Conservation (phyloP, 37 sponge, comb jelly and placozoan species). For the Trichoplax adhaerens region DNA sequence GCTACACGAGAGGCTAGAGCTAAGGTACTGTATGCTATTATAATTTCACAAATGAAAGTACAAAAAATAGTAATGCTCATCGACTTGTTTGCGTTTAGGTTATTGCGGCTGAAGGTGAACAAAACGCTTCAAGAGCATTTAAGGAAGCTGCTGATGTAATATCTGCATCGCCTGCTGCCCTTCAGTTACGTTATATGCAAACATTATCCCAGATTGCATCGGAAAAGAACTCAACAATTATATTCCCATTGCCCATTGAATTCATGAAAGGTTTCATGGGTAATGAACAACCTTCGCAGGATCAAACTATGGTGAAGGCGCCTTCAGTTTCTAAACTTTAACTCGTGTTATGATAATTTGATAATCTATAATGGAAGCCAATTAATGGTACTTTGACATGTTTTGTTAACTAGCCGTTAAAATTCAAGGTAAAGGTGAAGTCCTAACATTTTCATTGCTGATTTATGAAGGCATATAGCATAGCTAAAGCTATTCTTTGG, state of each 20-base stretch:
- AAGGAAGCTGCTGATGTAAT: constrained; percentile 96
- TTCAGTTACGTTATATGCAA: constrained; percentile 96
- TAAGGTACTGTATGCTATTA: constrained; percentile 22
- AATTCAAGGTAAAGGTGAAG: too few species aligned
- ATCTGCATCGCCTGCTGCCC: constrained; percentile 63
- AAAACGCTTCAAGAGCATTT: constrained; percentile 77
- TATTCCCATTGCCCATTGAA: constrained; percentile 94
- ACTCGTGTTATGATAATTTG: too few species aligned
- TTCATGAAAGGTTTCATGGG: constrained; percentile 33
- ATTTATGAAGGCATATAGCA: too few species aligned
- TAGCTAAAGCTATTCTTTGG: too few species aligned
- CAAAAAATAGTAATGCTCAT: not conserved
- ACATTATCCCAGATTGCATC: constrained; percentile 80
- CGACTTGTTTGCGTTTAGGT: constrained; percentile 26
- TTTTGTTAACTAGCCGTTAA: too few species aligned
- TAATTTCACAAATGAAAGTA: too few species aligned
- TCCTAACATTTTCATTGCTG: too few species aligned
- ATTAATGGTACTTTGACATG: too few species aligned
- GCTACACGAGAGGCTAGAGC: constrained; percentile 75
- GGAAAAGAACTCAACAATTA: constrained; percentile 84
- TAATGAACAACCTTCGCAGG: too few species aligned
- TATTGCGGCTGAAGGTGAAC: constrained; percentile 89
- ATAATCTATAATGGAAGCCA: too few species aligned
- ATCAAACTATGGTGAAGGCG: too few species aligned
- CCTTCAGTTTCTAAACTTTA: too few species aligned